Conservation (phyloP, 2,888 invertebrate species). For the Lasioglossum pauxillum region DNA sequence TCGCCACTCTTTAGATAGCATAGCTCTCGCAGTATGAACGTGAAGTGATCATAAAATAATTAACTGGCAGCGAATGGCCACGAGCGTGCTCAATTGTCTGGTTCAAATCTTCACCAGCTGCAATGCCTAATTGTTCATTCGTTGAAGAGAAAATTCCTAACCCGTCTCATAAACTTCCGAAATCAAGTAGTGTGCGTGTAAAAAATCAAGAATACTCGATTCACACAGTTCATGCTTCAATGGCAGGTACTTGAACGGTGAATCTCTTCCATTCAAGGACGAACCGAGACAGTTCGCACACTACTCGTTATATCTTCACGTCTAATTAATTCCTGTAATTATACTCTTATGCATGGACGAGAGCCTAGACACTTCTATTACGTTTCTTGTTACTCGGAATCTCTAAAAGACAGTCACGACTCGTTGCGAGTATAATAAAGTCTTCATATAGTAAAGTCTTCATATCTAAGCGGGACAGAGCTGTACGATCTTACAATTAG, state of each 20-base stretch:
- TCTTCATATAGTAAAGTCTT: no score
- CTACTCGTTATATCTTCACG: neutral
- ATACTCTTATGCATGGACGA: neutral
- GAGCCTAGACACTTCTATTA: neutral
- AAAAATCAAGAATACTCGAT: neutral
- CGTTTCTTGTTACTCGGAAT: neutral
- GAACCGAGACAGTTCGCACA: neutral
- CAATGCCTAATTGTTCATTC: neutral
- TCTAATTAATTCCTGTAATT: neutral
- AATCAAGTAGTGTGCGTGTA: neutral
- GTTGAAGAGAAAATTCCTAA: neutral
- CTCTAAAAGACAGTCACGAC: neutral
- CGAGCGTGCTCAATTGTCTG: neutral
- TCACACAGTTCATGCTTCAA: neutral
- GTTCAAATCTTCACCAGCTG: neutral
- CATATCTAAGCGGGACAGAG: no score
- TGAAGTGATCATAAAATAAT: conserved; percentile 35
- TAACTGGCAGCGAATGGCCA: neutral
- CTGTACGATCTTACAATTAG: no score
- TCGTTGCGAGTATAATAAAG: neutral
- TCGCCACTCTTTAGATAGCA: conserved; percentile 30
- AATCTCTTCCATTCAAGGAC: neutral
- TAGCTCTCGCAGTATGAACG: conserved; percentile 14
- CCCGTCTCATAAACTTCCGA: neutral
- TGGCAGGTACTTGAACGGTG: neutral